Evolutionary conservation across 2,888 invertebrate species (phyloP).

Genomic region (Odontothrips loti): DNA sequence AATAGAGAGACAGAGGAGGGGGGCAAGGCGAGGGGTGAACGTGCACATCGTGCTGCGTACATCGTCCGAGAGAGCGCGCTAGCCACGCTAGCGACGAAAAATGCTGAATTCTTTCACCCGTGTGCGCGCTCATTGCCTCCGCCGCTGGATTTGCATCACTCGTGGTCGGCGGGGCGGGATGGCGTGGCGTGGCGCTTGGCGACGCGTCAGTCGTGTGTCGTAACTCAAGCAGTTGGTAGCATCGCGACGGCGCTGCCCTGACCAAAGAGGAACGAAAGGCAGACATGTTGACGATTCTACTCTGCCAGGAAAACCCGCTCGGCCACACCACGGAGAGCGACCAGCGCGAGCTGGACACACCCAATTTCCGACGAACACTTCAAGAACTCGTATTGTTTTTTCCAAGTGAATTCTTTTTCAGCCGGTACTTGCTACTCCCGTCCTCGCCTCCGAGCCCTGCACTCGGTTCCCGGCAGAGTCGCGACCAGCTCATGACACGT

Average conservation of each 20-base stretch:
- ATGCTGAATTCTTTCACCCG: neutral
- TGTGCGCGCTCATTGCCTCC: slow-evolving; percentile 15
- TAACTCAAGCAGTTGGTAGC: neutral
- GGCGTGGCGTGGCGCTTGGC: neutral
- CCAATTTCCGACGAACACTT: too few relatives aligned
- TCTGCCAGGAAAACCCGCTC: too few relatives aligned
- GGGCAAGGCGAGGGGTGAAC: neutral
- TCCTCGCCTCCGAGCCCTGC: too few relatives aligned
- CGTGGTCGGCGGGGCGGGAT: neutral
- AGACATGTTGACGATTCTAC: neutral
- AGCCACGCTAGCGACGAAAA: neutral
- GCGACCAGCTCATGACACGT: too few relatives aligned
- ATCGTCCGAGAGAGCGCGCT: neutral
- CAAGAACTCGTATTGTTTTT: too few relatives aligned
- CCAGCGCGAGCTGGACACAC: too few relatives aligned
- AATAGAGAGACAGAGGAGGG: neutral
- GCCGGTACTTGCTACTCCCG: too few relatives aligned
- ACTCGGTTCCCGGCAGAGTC: too few relatives aligned
- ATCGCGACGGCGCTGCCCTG: too few relatives aligned
- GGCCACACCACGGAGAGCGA: too few relatives aligned
- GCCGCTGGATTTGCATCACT: slow-evolving; percentile 19
- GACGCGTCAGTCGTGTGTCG: slow-evolving; percentile 8
- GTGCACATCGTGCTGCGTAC: slow-evolving; percentile 2
- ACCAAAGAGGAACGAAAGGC: neutral
- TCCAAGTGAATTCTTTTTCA: too few relatives aligned